These are phyloP conservation scores for Garrulus glandarius DNA, from an alignment of 2,797 vertebrate genomes.

Conservation along the genomic window DNA sequence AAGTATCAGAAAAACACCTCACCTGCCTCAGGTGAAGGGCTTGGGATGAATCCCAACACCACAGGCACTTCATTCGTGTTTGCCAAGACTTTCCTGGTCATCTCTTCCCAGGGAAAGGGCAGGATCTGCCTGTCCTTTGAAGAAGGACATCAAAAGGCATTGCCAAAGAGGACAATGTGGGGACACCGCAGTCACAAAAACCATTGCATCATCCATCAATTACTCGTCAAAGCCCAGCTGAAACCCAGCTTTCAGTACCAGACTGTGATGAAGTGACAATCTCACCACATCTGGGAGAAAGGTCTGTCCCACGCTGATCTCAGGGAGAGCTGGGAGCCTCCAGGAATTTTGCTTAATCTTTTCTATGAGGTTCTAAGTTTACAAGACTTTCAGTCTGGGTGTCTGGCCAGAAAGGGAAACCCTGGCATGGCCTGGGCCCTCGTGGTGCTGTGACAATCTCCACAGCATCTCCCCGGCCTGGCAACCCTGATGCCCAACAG, in stretches of 20 bases:
- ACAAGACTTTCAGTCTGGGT: not conserved
- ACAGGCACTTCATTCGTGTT: not conserved
- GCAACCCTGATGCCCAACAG: not conserved
- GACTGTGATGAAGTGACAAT: slow-evolving; percentile 18
- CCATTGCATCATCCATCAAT: not conserved
- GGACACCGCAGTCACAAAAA: not conserved
- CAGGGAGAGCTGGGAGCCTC: not conserved
- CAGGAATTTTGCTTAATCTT: not conserved
- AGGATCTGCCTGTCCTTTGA: not conserved
- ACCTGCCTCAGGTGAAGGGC: not conserved
- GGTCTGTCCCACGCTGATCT: not conserved
- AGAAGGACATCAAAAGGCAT: slow-evolving; percentile 22
- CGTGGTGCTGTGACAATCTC: not conserved
- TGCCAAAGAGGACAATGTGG: not conserved
- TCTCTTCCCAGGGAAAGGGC: not conserved
- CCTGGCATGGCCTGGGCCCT: not conserved
- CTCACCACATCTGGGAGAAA: not conserved
- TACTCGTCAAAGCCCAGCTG: not conserved
- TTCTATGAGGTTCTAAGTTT: slow-evolving; percentile 33
- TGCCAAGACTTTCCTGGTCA: not conserved
- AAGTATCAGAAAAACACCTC: not conserved
- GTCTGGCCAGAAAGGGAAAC: slow-evolving; percentile 1
- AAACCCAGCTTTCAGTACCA: not conserved
- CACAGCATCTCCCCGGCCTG: not conserved
- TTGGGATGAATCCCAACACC: not conserved